Conservation (phyloP, 2,113 vertebrate species). For the Lepus americanus region DNA sequence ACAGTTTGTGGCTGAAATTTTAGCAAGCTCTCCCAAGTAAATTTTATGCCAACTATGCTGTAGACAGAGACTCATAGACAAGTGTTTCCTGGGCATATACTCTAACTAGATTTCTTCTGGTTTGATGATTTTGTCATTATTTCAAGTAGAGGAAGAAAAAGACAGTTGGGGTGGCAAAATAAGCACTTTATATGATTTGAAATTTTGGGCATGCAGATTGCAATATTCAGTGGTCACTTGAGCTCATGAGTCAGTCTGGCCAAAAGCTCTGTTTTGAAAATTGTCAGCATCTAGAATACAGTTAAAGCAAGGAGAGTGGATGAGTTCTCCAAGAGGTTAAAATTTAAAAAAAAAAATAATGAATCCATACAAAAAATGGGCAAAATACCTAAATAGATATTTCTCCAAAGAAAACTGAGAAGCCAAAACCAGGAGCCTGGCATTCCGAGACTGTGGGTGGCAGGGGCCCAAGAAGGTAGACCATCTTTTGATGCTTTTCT, state of each 20-base stretch:
- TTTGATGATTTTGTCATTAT: background rate
- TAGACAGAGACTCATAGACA: background rate
- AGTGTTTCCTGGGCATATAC: background rate
- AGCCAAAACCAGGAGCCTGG: too few species aligned
- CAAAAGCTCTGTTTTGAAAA: background rate
- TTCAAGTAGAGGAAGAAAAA: background rate
- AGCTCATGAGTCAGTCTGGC: background rate
- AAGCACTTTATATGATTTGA: background rate
- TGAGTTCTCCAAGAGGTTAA: background rate
- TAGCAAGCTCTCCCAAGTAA: background rate
- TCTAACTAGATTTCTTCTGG: background rate
- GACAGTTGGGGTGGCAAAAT: background rate
- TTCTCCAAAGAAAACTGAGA: background rate
- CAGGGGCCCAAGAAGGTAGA: too few species aligned
- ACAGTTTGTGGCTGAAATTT: background rate
- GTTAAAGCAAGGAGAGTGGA: background rate
- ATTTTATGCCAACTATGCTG: background rate
- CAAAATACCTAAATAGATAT: background rate
- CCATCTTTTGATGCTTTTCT: too few species aligned
- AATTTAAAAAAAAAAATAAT: background rate
- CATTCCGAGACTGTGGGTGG: too few species aligned
- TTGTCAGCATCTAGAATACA: background rate
- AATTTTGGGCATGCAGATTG: background rate
- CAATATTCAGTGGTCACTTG: background rate
- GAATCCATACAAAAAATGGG: background rate